Conservation (phyloP, 30 jellyfish, hydroid and myxozoan species). For the Aurelia aurita complex sp. Pacific region DNA sequence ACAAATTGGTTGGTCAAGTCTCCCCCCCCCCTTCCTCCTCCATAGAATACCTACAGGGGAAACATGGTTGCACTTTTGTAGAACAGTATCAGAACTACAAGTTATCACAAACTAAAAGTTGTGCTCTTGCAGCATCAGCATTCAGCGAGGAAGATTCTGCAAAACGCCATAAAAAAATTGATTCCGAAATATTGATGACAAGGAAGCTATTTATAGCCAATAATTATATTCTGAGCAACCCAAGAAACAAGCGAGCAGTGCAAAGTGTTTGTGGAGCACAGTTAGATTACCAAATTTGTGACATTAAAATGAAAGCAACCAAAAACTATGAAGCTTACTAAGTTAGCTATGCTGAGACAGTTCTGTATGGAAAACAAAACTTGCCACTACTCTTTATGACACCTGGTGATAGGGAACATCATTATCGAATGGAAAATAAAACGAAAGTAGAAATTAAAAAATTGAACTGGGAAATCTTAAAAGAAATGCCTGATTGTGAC, state of each 20-base stretch:
- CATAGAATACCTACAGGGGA: background rate
- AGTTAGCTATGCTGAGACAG: background rate
- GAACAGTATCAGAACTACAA: background rate
- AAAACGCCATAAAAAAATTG: background rate
- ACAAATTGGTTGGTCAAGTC: background rate
- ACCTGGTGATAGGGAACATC: background rate
- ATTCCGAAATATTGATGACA: background rate
- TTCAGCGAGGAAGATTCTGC: background rate
- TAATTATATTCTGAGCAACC: background rate
- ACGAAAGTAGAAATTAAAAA: background rate
- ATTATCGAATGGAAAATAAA: background rate
- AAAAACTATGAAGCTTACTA: background rate
- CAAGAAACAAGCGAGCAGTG: background rate
- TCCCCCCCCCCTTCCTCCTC: background rate
- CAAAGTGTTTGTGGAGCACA: background rate
- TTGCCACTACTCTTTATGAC: background rate
- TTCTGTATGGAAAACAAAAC: background rate
- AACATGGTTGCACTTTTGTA: background rate
- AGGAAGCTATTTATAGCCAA: background rate
- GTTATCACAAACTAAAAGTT: background rate
- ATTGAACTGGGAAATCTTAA: background rate
- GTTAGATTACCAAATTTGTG: background rate
- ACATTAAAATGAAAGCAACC: background rate
- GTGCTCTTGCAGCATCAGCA: background rate
- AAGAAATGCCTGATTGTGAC: background rate